Conservation (phyloP, 2,888 invertebrate species). For the Netelia fuscicornis region DNA sequence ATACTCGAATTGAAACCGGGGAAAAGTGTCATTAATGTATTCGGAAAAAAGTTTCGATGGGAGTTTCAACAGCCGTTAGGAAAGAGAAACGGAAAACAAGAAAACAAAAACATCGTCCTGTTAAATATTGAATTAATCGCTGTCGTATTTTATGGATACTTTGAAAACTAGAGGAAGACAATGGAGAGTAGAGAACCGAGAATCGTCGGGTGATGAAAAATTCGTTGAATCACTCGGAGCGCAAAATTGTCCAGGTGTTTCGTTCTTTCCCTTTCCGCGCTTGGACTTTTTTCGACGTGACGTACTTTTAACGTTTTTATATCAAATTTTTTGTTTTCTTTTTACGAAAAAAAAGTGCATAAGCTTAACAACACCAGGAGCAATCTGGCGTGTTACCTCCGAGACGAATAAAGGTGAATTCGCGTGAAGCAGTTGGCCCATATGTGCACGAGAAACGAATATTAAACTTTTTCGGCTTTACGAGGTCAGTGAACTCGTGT, state of each 20-base stretch:
- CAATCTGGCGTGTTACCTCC: constrained; percentile 46
- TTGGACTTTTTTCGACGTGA: constrained; percentile 16
- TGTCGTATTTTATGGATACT: constrained; percentile 50
- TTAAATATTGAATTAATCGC: constrained; percentile 65
- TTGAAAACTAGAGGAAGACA: constrained; percentile 6
- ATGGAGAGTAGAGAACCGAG: constrained; percentile 49
- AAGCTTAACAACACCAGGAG: constrained; percentile 29
- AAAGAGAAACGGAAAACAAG: not conserved
- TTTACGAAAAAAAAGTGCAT: constrained; percentile 9
- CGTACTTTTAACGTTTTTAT: not conserved
- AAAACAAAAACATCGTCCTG: not conserved
- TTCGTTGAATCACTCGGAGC: constrained; percentile 53
- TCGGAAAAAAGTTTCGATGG: constrained; percentile 26
- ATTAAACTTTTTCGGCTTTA: constrained; percentile 77
- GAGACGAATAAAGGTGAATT: constrained; percentile 58
- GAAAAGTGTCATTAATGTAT: constrained; percentile 16
- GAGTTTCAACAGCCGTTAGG: constrained; percentile 24
- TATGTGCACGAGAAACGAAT: constrained; percentile 70
- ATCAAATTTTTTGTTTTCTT: constrained; percentile 6
- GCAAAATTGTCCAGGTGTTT: constrained; percentile 42
- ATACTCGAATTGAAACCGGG: not conserved
- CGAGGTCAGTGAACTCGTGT: constrained; percentile 68
- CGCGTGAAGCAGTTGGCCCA: constrained; percentile 58
- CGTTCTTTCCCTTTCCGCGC: constrained; percentile 31
- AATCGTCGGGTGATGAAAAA: constrained; percentile 56